Evolutionary conservation across 2,113 vertebrate species (phyloP), one percentile per base, ranked within the genome.

Genomic region (Festucalex cinctus): DNA sequence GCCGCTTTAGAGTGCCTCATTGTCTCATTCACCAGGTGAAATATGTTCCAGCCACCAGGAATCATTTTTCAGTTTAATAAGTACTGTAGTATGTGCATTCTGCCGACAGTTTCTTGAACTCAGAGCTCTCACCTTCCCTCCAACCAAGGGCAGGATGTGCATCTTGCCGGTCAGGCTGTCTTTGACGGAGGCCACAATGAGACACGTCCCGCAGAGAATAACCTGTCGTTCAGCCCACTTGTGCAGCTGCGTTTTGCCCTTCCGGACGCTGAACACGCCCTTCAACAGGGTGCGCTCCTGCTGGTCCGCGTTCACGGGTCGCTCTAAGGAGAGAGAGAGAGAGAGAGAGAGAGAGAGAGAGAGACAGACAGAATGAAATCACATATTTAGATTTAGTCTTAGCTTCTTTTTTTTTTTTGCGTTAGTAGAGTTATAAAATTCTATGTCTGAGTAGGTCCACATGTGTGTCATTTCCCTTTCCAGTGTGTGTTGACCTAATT

Each of bases 221-320:
- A 98, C 96, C 26, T 95, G 90, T 58, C 96, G 94, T 85, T 98
- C 97, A 0, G 96, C 94, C 97, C 97, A 98, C 86, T 98, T 98
- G 89, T 98, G 95, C 83, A 98, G 84, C 89, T 98, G 97, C 0
- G 95, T 97, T 85, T 96, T 98, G 44, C 97, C 97, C 81, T 98
- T 98, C 53, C 97, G 92, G 12, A 98, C 96, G 0, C 78, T 97
- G 72, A 97, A 98, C 65, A 97, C 88, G 0, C 97, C 97, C 74
- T 94, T 95, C 68, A 98, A 88, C 54, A 96, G 83, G 63, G 95
- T 92, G 65, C 95, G 93, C 82, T 98, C 97, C 77, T 89, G 90
- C 82, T 91, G 92, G 85, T 92, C 90, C 9, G 88, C 83, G 22
- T 91, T 92, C 77, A 85, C 84, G 3, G 90, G 89, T 70, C 79